Conservation (phyloP, 92 coral and sea anemone species). For the Siderastrea siderea region DNA sequence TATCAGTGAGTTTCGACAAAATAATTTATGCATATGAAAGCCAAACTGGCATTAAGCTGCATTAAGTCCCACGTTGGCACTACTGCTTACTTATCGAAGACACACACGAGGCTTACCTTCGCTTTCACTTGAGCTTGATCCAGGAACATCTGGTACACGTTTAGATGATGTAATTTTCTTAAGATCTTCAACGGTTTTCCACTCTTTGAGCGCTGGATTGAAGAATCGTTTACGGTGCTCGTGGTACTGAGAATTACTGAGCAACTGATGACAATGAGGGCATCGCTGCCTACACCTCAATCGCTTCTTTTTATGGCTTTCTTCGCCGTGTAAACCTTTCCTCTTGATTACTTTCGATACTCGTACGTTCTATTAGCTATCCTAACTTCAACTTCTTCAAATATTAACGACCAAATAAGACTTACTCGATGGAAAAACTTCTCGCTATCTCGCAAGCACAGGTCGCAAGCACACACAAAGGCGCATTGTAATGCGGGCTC, state of each 20-base stretch:
- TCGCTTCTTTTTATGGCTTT: neutral
- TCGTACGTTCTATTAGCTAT: neutral
- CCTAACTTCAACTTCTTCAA: neutral
- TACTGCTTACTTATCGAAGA: neutral
- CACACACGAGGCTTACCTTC: constrained; percentile 3
- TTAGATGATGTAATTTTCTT: neutral
- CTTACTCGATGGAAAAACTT: neutral
- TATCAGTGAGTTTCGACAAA: no score
- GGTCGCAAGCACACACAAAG: no score
- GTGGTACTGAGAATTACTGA: constrained; percentile 15
- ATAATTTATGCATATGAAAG: no score
- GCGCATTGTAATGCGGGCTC: no score
- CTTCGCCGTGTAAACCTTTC: neutral
- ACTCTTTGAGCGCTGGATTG: constrained; percentile 3
- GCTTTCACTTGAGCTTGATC: constrained; percentile 13
- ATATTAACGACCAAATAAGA: neutral
- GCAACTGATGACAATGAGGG: constrained; percentile 16
- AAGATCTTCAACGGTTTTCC: constrained; percentile 1
- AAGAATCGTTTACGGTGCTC: constrained; percentile 12
- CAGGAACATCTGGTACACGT: constrained; percentile 17
- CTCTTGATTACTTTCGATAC: neutral
- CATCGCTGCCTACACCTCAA: constrained; percentile 3
- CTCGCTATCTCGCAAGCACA: no score
- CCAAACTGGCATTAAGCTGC: no score
- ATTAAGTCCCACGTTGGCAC: no score